These are phyloP conservation scores for Protobothrops flavoviridis DNA, from an alignment of 2,113 vertebrate genomes.

Conservation along the genomic window DNA sequence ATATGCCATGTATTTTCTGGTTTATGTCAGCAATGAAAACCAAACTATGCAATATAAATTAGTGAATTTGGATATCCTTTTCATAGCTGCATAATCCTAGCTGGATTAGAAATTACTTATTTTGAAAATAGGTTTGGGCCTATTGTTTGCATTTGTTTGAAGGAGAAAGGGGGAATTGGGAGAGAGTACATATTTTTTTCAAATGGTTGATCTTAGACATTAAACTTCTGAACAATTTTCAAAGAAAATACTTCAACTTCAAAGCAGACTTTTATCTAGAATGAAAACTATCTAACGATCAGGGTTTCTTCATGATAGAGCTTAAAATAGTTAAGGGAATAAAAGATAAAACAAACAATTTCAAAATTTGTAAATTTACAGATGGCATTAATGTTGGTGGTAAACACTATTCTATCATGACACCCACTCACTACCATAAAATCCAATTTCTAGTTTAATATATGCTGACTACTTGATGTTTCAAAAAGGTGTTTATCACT, in stretches of 20 bases:
- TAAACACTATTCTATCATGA: slow-evolving; percentile 46
- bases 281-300: slow-evolving; percentile 55
- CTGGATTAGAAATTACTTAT: slow-evolving; percentile 83
- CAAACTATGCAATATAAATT: slow-evolving; percentile 88
- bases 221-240: slow-evolving; percentile 56
- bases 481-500: slow-evolving; percentile 48
- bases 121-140: slow-evolving; percentile 81
- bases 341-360: slow-evolving; percentile 64
- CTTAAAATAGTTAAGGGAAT: slow-evolving; percentile 63
- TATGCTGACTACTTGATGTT: slow-evolving; percentile 37
- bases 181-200: slow-evolving; percentile 28
- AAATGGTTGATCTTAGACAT: slow-evolving; percentile 63
- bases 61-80: slow-evolving; percentile 86
- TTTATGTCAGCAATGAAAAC: slow-evolving; percentile 84
- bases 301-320: slow-evolving; percentile 47
- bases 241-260: slow-evolving; percentile 63
- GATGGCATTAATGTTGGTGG: slow-evolving; percentile 32
- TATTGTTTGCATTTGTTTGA: slow-evolving; percentile 45
- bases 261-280: slow-evolving; percentile 67
- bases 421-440: slow-evolving; percentile 29
- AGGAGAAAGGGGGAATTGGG: neutral
- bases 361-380: slow-evolving; percentile 33
- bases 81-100: slow-evolving; percentile 85
- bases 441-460: slow-evolving; percentile 37
- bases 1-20: slow-evolving; percentile 79